Evolutionary conservation across 2,113 vertebrate species (phyloP).

Genomic region (Trematocara macrostoma): DNA sequence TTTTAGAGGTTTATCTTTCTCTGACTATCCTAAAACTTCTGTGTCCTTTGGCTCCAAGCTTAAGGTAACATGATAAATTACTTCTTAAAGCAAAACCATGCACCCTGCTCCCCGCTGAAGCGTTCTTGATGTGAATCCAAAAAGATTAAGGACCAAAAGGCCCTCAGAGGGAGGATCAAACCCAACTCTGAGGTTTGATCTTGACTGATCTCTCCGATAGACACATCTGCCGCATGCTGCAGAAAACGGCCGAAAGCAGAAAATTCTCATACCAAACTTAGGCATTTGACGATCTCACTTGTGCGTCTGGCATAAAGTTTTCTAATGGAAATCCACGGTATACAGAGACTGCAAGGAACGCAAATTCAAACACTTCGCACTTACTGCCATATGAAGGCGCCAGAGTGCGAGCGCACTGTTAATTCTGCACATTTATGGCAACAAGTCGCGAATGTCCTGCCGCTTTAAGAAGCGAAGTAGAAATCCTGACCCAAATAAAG

Average conservation of each 20-base stretch:
- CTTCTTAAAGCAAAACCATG: neutral
- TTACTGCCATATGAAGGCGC: neutral
- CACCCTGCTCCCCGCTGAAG: neutral
- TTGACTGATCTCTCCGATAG: neutral
- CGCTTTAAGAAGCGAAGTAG: slow-evolving; percentile 46
- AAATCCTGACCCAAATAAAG: slow-evolving; percentile 7
- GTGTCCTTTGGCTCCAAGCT: neutral
- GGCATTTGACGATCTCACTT: neutral
- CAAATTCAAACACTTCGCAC: neutral
- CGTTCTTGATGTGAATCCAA: neutral
- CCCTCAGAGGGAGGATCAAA: neutral
- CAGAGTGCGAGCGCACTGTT: neutral
- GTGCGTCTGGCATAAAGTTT: fast-evolving
- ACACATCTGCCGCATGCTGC: neutral
- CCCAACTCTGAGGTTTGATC: neutral
- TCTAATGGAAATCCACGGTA: neutral
- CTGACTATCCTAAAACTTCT: neutral
- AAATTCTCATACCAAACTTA: neutral
- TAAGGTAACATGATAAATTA: neutral
- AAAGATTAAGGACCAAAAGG: neutral
- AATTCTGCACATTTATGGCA: neutral
- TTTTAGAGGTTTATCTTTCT: neutral
- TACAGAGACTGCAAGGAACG: fast-evolving
- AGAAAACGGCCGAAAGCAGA: neutral
- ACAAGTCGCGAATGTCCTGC: neutral